Conservation (phyloP, 2,888 invertebrate genomes). For the Ichneumon xanthorius region DNA sequence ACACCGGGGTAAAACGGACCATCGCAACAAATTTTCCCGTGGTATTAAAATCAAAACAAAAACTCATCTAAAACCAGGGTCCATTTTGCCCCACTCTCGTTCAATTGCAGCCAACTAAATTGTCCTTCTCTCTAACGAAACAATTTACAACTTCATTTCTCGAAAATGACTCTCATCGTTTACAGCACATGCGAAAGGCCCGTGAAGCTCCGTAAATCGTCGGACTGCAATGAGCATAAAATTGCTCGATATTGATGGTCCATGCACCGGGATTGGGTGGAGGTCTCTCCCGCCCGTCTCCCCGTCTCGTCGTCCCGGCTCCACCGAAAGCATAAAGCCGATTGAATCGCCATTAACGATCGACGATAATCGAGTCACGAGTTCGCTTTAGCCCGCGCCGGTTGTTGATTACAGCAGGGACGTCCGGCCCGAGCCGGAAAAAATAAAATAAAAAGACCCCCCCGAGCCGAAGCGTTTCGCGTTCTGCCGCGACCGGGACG, state of each 20-base stretch:
- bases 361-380: conserved; percentile 32
- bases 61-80: too few species aligned
- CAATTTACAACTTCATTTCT: neutral
- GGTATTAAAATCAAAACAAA: too few species aligned
- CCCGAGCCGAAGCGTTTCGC: neutral
- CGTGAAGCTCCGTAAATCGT: neutral
- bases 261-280: neutral
- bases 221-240: neutral
- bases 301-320: neutral
- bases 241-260: neutral
- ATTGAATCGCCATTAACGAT: conserved; percentile 27
- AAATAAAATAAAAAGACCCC: neutral
- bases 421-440: neutral
- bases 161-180: neutral
- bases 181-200: neutral
- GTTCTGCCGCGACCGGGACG: neutral
- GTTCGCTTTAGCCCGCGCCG: neutral
- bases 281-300: neutral
- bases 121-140: neutral
- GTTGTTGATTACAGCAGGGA: neutral
- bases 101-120: neutral
- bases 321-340: neutral
- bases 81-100: too few species aligned
- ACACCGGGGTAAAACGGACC: too few species aligned
- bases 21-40: too few species aligned